Evolutionary conservation across 2,888 invertebrate genomes (phyloP), one percentile per base, ranked within the genome.

Genomic region (Latheticus oryzae): DNA sequence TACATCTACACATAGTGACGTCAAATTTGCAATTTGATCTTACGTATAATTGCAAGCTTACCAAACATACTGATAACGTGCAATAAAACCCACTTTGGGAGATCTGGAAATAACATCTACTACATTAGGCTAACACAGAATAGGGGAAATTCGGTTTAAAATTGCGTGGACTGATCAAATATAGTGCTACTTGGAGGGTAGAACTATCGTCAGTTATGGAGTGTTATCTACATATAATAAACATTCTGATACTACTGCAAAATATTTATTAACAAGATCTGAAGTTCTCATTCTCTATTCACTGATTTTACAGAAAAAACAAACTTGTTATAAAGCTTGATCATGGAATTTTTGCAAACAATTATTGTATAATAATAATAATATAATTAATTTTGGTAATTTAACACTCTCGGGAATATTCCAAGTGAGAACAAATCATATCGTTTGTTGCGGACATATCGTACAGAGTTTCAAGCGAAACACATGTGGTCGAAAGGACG

Each of bases 11-110:
- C 68, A 69, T 63, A 65, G 62, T 65, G 65, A 67, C 66, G 64
- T 63, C 61, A 55, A 61, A 63, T 62, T 53, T 63, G 66, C 58
- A 52, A 61, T 54, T 58, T 61, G 69, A 69, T 67, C 66, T 68
- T 64, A 62, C 64, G 67, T 68, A 67, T 69, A 71, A 71, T 71
- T 70, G 68, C 67, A 61, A 69, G 69, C 68, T 69, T 68, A 67
- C 62, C 32, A 58, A 59, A 60, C 58, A 56, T 48, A 47, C 59
- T 61, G 64, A 67, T 65, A 67, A 66, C 58, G 61, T 60, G 58
- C 48, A 60, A 62, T 64, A 67, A 65, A 64, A 66, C 61, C 60
- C 57, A 59, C 26, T 59, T 52, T 45, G 19, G 5, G 11, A 38
- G 23, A 32, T 47, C 38, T 11, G 11, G 37, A 61, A 64, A 60